These are phyloP conservation scores for Gymnocephalus cernua DNA, from an alignment of 2,113 vertebrate genomes.

Conservation along the genomic window DNA sequence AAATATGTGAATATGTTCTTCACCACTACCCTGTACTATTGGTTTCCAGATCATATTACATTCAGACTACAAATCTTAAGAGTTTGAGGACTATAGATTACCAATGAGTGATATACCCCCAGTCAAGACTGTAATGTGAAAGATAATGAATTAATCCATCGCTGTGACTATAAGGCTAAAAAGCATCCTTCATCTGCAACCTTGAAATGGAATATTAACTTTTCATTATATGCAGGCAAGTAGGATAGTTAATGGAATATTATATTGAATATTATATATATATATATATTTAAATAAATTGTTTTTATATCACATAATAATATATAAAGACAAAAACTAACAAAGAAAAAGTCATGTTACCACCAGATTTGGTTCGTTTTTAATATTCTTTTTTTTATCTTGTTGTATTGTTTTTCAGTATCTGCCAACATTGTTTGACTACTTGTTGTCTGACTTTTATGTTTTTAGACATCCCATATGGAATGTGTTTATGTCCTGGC, in stretches of 20 bases:
- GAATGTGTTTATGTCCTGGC: background rate
- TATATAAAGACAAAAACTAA: background rate
- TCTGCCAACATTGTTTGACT: too few species aligned
- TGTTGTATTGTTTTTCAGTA: too few species aligned
- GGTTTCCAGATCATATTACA: constrained; percentile 41
- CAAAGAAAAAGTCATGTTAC: background rate
- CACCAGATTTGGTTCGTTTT: too few species aligned
- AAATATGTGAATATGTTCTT: constrained; percentile 35
- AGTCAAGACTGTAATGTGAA: constrained; percentile 8
- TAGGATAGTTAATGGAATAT: constrained; percentile 35
- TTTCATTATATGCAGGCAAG: constrained; percentile 21
- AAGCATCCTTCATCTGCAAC: constrained; percentile 26
- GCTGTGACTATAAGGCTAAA: background rate
- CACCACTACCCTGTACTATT: constrained; percentile 4
- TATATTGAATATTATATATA: constrained; percentile 15
- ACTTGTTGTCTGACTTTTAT: too few species aligned
- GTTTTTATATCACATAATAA: background rate
- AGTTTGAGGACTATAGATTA: constrained; percentile 10
- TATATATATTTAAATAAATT: constrained; percentile 9
- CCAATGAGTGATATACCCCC: background rate
- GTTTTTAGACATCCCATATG: too few species aligned
- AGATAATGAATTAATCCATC: constrained; percentile 23
- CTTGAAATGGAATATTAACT: constrained; percentile 41
- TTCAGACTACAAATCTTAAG: constrained; percentile 28
- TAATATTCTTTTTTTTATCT: too few species aligned